Percentiles rank a stretch among this genome's conserved stretches.
These are phyloP conservation scores for Engraulis encrasicolus DNA, from an alignment of 2,113 vertebrate species.

Conservation along the genomic window DNA sequence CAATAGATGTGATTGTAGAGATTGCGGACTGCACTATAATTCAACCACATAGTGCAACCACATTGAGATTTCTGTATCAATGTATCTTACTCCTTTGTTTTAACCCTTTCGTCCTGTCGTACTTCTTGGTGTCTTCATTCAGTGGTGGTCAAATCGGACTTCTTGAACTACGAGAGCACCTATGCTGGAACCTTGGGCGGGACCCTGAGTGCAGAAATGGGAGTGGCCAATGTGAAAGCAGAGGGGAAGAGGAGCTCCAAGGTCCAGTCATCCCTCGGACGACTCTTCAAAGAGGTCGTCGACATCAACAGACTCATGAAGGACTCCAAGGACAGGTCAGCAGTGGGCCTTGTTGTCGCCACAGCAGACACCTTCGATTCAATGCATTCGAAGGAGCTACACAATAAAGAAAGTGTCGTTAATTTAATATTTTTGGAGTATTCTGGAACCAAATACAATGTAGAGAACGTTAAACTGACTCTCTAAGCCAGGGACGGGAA, in stretches of 20 bases:
- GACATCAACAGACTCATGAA: constrained; percentile 82
- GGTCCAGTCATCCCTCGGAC: constrained; percentile 83
- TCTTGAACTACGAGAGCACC: constrained; percentile 81
- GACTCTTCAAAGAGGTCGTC: constrained; percentile 84
- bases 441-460: too few relatives aligned
- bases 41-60: too few relatives aligned
- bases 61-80: too few relatives aligned
- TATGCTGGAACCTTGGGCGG: constrained; percentile 69
- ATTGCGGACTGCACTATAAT: too few relatives aligned
- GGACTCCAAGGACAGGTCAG: constrained; percentile 77
- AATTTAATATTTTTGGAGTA: too few relatives aligned
- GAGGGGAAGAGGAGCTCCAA: constrained; percentile 70
- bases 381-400: too few relatives aligned
- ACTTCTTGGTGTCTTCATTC: constrained; percentile 34
- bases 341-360: too few relatives aligned
- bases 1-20: too few relatives aligned
- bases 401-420: too few relatives aligned
- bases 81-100: not conserved
- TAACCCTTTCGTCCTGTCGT: not conserved
- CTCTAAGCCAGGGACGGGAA: too few relatives aligned
- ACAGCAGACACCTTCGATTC: too few relatives aligned
- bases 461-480: too few relatives aligned
- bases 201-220: constrained; percentile 63
- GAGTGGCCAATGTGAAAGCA: constrained; percentile 62
- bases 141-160: constrained; percentile 82